Percentiles rank a stretch among this genome's conserved stretches.
Evolutionary conservation across 2,888 invertebrate species (phyloP).

Genomic region (Diplolepis rosae): DNA sequence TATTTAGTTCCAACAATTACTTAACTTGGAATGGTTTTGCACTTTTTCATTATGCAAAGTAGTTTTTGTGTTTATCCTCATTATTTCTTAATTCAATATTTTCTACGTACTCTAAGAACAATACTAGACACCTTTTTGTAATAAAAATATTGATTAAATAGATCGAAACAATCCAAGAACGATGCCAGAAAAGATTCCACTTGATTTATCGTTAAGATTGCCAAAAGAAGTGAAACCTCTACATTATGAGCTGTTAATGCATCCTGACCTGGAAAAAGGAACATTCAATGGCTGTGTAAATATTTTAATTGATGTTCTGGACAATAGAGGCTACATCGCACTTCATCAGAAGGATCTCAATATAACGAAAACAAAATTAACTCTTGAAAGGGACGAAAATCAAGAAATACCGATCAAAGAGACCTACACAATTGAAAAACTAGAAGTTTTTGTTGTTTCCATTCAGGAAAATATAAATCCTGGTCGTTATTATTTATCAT

Average conservation of each 20-base stretch:
- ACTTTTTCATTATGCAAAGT: too few relatives aligned
- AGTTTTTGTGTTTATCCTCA: too few relatives aligned
- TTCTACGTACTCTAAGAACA: too few relatives aligned
- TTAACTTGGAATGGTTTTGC: too few relatives aligned
- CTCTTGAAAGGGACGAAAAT: slow-evolving; percentile 52
- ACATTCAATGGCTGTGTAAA: slow-evolving; percentile 78
- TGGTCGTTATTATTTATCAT: slow-evolving; percentile 72
- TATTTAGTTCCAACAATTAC: too few relatives aligned
- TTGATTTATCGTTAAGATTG: slow-evolving; percentile 75
- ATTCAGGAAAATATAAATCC: slow-evolving; percentile 56
- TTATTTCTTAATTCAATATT: too few relatives aligned
- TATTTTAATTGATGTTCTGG: slow-evolving; percentile 74
- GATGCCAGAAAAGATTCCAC: slow-evolving; percentile 9
- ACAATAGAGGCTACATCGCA: slow-evolving; percentile 73
- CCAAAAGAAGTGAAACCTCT: slow-evolving; percentile 78
- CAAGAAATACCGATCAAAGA: slow-evolving; percentile 55
- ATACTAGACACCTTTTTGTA: too few relatives aligned
- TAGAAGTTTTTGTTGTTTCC: slow-evolving; percentile 63
- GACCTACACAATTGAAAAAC: slow-evolving; percentile 53
- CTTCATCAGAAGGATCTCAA: slow-evolving; percentile 75
- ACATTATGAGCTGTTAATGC: slow-evolving; percentile 79
- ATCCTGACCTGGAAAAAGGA: slow-evolving; percentile 79
- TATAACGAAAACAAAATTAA: slow-evolving; percentile 74
- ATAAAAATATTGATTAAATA: neutral
- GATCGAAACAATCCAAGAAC: neutral